Conservation (phyloP, 2,113 vertebrate genomes). For the Microcebus jonahi region DNA sequence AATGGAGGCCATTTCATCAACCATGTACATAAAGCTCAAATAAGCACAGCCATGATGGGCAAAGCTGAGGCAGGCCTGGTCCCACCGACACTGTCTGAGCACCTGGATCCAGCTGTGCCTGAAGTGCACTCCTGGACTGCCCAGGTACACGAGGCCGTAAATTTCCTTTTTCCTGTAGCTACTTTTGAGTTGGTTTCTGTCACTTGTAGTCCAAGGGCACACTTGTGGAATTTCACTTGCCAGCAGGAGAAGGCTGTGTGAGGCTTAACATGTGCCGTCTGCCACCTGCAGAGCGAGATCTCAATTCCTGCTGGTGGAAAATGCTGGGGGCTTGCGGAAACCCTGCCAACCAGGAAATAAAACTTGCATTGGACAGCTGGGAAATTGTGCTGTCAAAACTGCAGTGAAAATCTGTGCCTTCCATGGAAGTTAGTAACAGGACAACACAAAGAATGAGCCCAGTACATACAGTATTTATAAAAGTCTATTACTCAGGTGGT, state of each 20-base stretch:
- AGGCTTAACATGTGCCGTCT: fast-evolving
- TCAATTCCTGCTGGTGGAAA: neutral
- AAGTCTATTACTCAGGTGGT: neutral
- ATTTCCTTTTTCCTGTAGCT: neutral
- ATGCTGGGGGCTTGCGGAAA: neutral
- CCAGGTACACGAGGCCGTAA: neutral
- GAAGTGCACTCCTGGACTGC: neutral
- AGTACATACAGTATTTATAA: fast-evolving
- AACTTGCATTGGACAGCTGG: neutral
- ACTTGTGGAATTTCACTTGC: neutral
- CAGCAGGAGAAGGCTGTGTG: neutral
- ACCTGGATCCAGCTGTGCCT: neutral
- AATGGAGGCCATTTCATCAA: neutral
- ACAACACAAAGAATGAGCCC: neutral
- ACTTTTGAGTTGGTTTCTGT: neutral
- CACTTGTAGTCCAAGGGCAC: neutral
- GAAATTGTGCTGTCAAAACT: neutral
- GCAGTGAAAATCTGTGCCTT: neutral
- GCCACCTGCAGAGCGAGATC: neutral
- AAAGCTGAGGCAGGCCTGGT: neutral
- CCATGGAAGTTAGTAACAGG: neutral
- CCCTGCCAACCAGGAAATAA: neutral
- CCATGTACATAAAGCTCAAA: neutral
- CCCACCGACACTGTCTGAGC: neutral
- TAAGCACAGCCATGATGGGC: neutral